Conservation (phyloP, 2,888 invertebrate genomes). For the Chrysolina oricalcia region DNA sequence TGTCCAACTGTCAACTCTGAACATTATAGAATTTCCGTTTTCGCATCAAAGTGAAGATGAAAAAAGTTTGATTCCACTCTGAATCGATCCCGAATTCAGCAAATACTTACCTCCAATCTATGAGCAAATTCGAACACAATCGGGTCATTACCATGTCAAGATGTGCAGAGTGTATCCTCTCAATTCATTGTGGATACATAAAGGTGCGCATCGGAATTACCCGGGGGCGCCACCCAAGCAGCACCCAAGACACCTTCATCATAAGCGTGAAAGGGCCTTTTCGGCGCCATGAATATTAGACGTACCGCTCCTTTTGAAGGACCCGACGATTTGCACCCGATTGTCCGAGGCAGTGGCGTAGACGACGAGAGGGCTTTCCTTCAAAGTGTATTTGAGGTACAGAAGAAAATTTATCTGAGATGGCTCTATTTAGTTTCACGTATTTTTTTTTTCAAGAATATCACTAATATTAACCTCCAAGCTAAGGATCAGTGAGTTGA, state of each 20-base stretch:
- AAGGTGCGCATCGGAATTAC: conserved; percentile 11
- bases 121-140: not conserved
- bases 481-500: not conserved
- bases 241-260: conserved; percentile 65
- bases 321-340: conserved; percentile 65
- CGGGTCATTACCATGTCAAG: conserved; percentile 1
- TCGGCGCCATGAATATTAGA: conserved; percentile 67
- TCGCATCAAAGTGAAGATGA: no score
- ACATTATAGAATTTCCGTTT: no score
- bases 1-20: no score
- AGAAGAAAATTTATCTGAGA: no score
- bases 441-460: no score
- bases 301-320: conserved; percentile 63
- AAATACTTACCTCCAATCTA: not conserved
- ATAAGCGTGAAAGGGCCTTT: conserved; percentile 67
- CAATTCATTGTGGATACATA: conserved; percentile 18
- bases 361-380: not conserved
- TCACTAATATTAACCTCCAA: no score
- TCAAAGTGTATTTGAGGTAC: no score
- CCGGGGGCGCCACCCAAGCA: conserved; percentile 66
- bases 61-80: not conserved
- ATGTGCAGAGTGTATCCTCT: conserved; percentile 8
- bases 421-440: no score
- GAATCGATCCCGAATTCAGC: not conserved
- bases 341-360: conserved; percentile 42